phyloP scores from a whole-genome alignment of 2,888 invertebrate genomes.

The Hymenopus coronatus region DNA sequence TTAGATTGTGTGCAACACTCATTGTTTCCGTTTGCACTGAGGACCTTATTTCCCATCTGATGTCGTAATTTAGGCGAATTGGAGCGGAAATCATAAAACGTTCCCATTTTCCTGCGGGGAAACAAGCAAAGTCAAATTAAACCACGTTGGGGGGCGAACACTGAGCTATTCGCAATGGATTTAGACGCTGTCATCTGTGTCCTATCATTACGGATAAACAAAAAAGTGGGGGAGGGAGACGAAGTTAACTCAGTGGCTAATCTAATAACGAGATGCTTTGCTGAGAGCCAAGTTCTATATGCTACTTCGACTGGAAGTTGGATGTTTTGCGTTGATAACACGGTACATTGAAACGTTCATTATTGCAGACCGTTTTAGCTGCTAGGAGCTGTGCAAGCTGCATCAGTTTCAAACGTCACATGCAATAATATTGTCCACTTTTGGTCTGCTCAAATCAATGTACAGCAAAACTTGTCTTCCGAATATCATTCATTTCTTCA shows the following conservation, averaged over 20 bases:
- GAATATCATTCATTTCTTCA: too few species aligned
- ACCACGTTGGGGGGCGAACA: neutral
- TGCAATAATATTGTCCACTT: too few species aligned
- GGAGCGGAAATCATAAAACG: neutral
- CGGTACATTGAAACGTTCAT: neutral
- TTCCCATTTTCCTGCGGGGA: neutral
- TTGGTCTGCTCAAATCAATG: too few species aligned
- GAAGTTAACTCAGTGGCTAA: neutral
- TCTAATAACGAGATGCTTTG: neutral
- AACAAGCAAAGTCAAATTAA: neutral
- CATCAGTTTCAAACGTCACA: too few species aligned
- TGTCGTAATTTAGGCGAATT: neutral
- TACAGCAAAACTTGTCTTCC: too few species aligned
- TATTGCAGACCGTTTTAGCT: neutral
- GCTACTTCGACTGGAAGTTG: neutral
- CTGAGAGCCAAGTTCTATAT: neutral
- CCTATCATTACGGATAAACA: neutral
- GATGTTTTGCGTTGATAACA: neutral
- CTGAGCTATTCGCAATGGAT: neutral
- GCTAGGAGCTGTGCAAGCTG: too few species aligned
- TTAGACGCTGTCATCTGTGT: neutral
- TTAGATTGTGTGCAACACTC: neutral
- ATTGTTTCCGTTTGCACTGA: neutral
- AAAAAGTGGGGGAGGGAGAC: neutral
- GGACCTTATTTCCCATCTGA: neutral